Base-by-base conservation (phyloP, 2,888 invertebrate species). In the Drosophila quinaria region DNA sequence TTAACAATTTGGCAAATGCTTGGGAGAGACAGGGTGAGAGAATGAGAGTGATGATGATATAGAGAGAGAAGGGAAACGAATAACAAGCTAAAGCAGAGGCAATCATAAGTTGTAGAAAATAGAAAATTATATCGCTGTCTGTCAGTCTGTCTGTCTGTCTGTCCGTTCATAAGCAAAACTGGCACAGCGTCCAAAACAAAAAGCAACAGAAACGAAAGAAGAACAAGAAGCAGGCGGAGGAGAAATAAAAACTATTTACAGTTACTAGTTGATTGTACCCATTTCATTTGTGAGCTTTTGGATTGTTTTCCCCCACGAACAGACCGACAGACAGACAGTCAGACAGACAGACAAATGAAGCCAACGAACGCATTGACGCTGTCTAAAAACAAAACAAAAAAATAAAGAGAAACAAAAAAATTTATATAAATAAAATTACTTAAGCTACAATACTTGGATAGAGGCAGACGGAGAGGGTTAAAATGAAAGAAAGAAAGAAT, bases 211-310 rank as follows among this genome's bases (percentile, higher is more conserved):
- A 13, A 47, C 22, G 46, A 59, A 58, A 56, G 37, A 58, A 35
- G 41, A 41, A 41, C 4, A 2, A 19, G 39, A 29, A 41, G 62
- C 44, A 66, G 75, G 58, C 71, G 76, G 78, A 62, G 71, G 39
- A 74, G 65, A 74, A 72, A 76, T 74, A 70, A 72, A 80, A 78
- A 78, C 70, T 77, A 84, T 89, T 80, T 89, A 87, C 87, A 89
- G 87, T 90, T 87, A n/a, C n/a, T n/a, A 87, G 87, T 81, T 89
- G 87, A 87, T 87, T 87, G 89, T 87, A 80, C 87, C 87, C 87
- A 87, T 87, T 87, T 87, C 80, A 79, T 89, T 83, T 89, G 87
- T 87, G 81, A 75, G 84, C 83, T 84, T 79, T 85, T 85, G 71
- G 75, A 78, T 84, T 77, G 78, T 89, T 85, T 89, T 87, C 79